A percentile compares a stretch with the other conserved stretches of the same genome.
phyloP scores from a whole-genome alignment of 2,113 vertebrate genomes.

The Psittacus erithacus region DNA sequence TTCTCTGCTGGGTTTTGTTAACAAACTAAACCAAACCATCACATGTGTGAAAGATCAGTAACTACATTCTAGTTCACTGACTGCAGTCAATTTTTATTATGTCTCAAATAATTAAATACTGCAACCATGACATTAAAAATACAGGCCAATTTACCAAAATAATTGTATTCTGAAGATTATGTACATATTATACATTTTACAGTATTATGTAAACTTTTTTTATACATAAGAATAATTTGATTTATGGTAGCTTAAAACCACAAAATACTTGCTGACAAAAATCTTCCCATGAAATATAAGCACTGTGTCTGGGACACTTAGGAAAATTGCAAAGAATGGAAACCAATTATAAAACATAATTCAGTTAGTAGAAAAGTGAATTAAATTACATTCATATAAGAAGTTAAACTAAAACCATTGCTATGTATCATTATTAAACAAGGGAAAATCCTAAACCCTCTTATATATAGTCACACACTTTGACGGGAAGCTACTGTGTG shows the following conservation, averaged over 20 bases:
- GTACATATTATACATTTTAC: slow-evolving; percentile 89
- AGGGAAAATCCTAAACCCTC: background rate
- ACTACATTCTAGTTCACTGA: slow-evolving; percentile 67
- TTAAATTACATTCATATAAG: slow-evolving; percentile 75
- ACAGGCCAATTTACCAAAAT: slow-evolving; percentile 84
- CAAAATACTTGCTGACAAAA: slow-evolving; percentile 55
- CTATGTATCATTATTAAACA: slow-evolving; percentile 1
- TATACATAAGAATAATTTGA: slow-evolving; percentile 74
- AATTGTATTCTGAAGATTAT: slow-evolving; percentile 83
- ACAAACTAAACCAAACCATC: background rate
- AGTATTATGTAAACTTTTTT: slow-evolving; percentile 73
- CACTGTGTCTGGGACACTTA: background rate
- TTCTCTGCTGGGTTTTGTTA: background rate
- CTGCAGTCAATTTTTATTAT: slow-evolving; percentile 73
- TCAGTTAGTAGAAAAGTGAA: slow-evolving; percentile 68
- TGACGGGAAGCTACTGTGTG: background rate
- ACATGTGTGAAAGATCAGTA: background rate
- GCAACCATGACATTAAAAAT: slow-evolving; percentile 78
- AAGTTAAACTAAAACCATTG: slow-evolving; percentile 45
- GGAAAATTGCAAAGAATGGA: slow-evolving; percentile 19
- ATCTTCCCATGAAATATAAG: slow-evolving; percentile 60
- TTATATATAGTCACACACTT: slow-evolving; percentile 43
- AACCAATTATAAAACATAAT: slow-evolving; percentile 53
- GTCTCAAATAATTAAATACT: slow-evolving; percentile 82
- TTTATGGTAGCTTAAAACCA: slow-evolving; percentile 68